Evolutionary conservation across 1,140 invertebrate species (phyloP), one percentile per base, ranked within the genome.

Genomic region (Pogonomyrmex barbatus): DNA sequence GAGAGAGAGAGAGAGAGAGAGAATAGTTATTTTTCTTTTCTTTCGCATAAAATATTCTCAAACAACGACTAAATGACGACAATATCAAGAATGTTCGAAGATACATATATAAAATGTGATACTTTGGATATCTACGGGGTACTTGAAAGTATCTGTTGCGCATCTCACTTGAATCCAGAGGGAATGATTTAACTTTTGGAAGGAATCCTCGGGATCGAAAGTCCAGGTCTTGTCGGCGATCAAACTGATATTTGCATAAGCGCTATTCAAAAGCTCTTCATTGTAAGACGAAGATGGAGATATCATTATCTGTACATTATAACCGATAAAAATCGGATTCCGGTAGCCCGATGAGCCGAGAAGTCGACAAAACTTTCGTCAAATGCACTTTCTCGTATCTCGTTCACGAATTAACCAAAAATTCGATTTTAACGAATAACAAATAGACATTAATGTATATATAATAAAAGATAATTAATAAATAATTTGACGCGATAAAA

Each of bases 291-390:
- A 84, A 88, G 92, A 68, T 85, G 92, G 91, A 81, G 92, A 88
- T 93, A 94, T 92, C 94, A 94, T 94, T 92, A 93, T 94, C 90
- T 87, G 82, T 86, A 89, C 91, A 94, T 94, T 88, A 77, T 93
- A 88, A 89, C 79, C 81, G 67, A 68, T 90, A 71, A 60, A 81
- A 30, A 68, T 62, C 63, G 39, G 62, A 67, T 73, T 76, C 85
- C 68, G 75, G 24, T 70, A 67, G 67, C 17, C 24, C 45, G 78
- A 86, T n/a, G 58, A 86, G 76, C 24, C 14, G 39, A 52, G 52
- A 50, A 12, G 14, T 17, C n/a, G 47, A 24, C 14, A 10, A 54
- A 36, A 62, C n/a, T 30, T 36, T 47, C 5, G 58, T n/a, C 45
- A 50, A 68, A 68, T 10, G 24, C 36, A 12, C 52, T 68, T n/a